phyloP scores from a whole-genome alignment of 2,888 invertebrate species.

The Hedychridium roseum region DNA sequence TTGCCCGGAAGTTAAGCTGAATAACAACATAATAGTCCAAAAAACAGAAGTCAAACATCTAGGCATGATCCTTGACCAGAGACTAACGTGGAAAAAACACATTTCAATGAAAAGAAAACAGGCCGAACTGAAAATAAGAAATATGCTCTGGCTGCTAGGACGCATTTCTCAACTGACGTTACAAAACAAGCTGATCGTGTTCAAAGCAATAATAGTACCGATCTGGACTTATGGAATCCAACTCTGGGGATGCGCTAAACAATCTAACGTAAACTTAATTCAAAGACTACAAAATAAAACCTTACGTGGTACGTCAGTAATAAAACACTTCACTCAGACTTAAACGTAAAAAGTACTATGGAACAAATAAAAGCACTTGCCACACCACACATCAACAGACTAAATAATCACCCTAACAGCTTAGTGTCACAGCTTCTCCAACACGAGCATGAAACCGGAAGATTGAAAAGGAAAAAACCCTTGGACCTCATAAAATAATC shows the following conservation, averaged over 20 bases:
- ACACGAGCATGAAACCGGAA: too few relatives aligned
- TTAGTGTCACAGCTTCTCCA: too few relatives aligned
- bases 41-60: constrained; percentile 30
- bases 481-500: too few relatives aligned
- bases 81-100: constrained; percentile 26
- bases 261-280: constrained; percentile 21
- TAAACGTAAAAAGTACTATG: too few relatives aligned
- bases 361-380: too few relatives aligned
- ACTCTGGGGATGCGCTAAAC: too few relatives aligned
- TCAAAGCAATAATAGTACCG: constrained; percentile 20
- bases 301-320: constrained; percentile 17
- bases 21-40: constrained; percentile 18
- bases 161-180: constrained; percentile 18
- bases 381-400: too few relatives aligned
- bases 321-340: constrained; percentile 5
- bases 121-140: constrained; percentile 12
- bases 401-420: too few relatives aligned
- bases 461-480: too few relatives aligned
- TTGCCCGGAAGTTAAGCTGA: constrained; percentile 14
- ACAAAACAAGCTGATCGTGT: constrained; percentile 15
- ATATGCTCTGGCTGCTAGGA: constrained; percentile 14
- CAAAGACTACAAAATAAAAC: constrained; percentile 23
- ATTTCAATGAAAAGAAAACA: constrained; percentile 24
- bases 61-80: constrained; percentile 29
- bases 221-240: constrained; percentile 21